Percentiles rank a stretch among this genome's conserved stretches.
These are phyloP conservation scores for Paramuricea clavata DNA, from an alignment of 92 coral and sea anemone genomes.

Conservation along the genomic window DNA sequence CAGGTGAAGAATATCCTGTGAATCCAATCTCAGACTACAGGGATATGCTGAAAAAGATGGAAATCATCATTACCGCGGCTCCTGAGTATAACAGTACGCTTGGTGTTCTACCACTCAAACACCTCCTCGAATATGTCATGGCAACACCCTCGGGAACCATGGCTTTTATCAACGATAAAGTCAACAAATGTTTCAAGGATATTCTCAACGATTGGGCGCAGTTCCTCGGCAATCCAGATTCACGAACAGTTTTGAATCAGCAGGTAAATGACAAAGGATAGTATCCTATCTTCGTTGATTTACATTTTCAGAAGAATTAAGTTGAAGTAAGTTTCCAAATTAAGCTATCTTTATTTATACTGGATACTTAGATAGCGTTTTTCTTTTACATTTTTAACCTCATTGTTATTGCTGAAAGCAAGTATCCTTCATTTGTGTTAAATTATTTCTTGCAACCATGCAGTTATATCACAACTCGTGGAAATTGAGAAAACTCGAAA, in stretches of 20 bases:
- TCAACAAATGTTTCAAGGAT: not conserved
- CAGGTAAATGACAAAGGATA: not conserved
- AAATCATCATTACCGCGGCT: not conserved
- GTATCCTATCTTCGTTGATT: too few relatives aligned
- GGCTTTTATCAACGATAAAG: constrained; percentile 9
- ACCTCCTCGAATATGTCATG: not conserved
- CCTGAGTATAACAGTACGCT: not conserved
- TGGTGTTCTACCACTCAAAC: not conserved
- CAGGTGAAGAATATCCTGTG: not conserved
- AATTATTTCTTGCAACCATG: too few relatives aligned
- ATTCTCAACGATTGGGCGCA: not conserved
- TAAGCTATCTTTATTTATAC: too few relatives aligned
- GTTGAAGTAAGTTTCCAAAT: too few relatives aligned
- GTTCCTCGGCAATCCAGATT: not conserved
- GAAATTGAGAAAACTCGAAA: too few relatives aligned
- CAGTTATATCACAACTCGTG: too few relatives aligned
- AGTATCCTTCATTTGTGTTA: too few relatives aligned
- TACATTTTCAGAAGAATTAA: too few relatives aligned
- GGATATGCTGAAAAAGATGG: not conserved
- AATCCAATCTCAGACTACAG: not conserved
- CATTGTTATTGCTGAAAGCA: too few relatives aligned
- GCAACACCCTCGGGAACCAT: not conserved
- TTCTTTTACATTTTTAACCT: too few relatives aligned
- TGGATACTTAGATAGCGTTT: too few relatives aligned
- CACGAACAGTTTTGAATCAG: not conserved